Conservation (phyloP, 2,888 invertebrate genomes). For the Trissonchulus latispiculum region DNA sequence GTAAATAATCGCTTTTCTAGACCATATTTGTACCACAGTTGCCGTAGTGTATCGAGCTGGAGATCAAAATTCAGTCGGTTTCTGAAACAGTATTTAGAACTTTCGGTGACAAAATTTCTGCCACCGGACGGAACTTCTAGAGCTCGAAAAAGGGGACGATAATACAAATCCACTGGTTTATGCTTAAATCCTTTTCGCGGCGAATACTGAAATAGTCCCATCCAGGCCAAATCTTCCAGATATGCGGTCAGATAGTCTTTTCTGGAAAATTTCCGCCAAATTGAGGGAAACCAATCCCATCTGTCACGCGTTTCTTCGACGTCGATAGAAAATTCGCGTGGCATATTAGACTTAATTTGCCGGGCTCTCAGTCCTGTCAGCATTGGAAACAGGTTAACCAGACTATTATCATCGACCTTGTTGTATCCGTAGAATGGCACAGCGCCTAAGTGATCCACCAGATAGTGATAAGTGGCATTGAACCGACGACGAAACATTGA, state of each 20-base stretch:
- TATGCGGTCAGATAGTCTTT: conserved; percentile 44
- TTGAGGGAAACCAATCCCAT: conserved; percentile 42
- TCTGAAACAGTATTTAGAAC: conserved; percentile 36
- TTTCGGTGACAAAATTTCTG: conserved; percentile 25
- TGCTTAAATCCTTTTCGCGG: conserved; percentile 42
- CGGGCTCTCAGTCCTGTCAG: conserved; percentile 33
- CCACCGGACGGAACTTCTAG: background rate
- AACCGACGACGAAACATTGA: conserved; percentile 43
- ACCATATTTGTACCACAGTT: conserved; percentile 38
- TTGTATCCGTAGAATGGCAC: conserved; percentile 44
- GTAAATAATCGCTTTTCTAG: conserved; percentile 36
- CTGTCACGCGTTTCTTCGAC: conserved; percentile 25
- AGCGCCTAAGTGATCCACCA: conserved; percentile 34
- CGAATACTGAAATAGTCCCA: conserved; percentile 45
- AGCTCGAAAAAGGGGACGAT: conserved; percentile 35
- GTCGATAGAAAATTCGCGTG: conserved; percentile 29
- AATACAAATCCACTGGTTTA: conserved; percentile 46
- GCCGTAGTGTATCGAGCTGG: conserved; percentile 38
- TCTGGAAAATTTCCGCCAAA: conserved; percentile 43
- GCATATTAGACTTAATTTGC: background rate
- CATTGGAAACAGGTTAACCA: conserved; percentile 44
- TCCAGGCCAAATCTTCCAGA: conserved; percentile 46
- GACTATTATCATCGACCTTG: conserved; percentile 47
- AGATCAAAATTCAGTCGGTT: conserved; percentile 35
- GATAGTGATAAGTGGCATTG: conserved; percentile 36